Evolutionary conservation across 2,113 vertebrate genomes (phyloP).

Genomic region (Ptilonorhynchus violaceus): DNA sequence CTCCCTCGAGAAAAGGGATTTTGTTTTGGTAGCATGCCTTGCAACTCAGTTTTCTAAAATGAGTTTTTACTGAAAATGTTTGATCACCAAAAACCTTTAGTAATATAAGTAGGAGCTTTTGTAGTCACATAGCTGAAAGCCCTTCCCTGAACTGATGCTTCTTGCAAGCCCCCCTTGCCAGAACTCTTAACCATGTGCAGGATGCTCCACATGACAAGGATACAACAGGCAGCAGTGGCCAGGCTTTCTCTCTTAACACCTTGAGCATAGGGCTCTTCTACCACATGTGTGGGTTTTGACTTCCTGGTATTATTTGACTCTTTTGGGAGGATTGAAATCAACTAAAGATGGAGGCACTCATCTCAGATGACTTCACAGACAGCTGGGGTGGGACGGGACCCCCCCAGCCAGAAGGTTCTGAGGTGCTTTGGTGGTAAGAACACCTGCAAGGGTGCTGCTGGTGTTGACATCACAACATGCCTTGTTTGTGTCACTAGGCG

Average conservation of each 20-base stretch:
- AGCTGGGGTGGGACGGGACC: neutral
- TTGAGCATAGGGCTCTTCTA: neutral
- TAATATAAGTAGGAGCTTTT: conserved; percentile 57
- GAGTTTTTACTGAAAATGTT: conserved; percentile 50
- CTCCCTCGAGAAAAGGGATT: neutral
- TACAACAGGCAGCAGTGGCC: neutral
- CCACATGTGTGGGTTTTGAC: neutral
- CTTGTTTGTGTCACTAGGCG: neutral
- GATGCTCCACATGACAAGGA: neutral
- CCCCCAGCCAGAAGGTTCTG: neutral
- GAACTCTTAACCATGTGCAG: neutral
- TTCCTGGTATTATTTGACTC: neutral
- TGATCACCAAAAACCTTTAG: conserved; percentile 44
- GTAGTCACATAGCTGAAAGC: conserved; percentile 32
- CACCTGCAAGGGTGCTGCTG: neutral
- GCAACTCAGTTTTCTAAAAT: conserved; percentile 54
- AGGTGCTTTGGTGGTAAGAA: neutral
- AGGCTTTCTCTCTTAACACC: neutral
- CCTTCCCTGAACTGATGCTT: conserved; percentile 38
- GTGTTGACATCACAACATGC: neutral
- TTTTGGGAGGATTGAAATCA: neutral
- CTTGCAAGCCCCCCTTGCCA: neutral
- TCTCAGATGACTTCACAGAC: neutral
- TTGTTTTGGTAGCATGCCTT: neutral
- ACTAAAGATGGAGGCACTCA: neutral